Evolutionary conservation across 2,113 vertebrate genomes (phyloP), one percentile per base, ranked within the genome.

Genomic region (Merops nubicus): DNA sequence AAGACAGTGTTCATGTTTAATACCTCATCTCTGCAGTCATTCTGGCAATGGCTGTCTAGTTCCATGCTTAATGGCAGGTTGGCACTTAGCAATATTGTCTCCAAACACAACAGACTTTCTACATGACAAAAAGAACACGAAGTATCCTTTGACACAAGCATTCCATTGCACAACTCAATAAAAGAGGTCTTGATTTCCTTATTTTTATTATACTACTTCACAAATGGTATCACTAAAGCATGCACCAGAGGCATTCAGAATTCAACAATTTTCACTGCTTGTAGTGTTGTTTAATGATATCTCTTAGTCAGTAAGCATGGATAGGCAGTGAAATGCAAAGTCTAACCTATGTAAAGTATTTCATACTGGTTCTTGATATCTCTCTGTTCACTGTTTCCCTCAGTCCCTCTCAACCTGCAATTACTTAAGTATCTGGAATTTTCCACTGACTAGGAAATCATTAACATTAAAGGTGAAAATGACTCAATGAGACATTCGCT

Each of bases 281-380:
- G 10, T 9, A 54, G 57, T 68, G 21, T 7, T 28, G n/a, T 88
- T 65, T 62, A 69, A 53, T 20, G 15, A 8, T 77, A 17, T 9
- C 26, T 85, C 36, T 56, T 62, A 42, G 12, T 33, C 13, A 42
- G 22, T 57, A 80, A 53, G 10, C 22, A 26, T 13, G 6, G 48
- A 25, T 43, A 82, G 23, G 9, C 12, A 79, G 3, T 8, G 33
- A 81, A 67, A 68, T 40, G 20, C 42, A 68, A 91, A 76, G 56
- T 48, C 22, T 40, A 25, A 9, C 1, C 1, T 48, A 10, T 1
- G 2, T 29, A 15, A 4, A 63, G 0, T 50, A 13, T 88, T 90
- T 79, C 1, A 3, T 47, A 68, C 17, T 0, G 8, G 23, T 13
- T 74, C 40, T 34, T 87, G 12, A 36, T 76, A n/a, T 4, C n/a